Percentiles rank a stretch among this genome's conserved stretches.
phyloP scores from a whole-genome alignment of 2,797 vertebrate genomes.

The Buceros bicornis region DNA sequence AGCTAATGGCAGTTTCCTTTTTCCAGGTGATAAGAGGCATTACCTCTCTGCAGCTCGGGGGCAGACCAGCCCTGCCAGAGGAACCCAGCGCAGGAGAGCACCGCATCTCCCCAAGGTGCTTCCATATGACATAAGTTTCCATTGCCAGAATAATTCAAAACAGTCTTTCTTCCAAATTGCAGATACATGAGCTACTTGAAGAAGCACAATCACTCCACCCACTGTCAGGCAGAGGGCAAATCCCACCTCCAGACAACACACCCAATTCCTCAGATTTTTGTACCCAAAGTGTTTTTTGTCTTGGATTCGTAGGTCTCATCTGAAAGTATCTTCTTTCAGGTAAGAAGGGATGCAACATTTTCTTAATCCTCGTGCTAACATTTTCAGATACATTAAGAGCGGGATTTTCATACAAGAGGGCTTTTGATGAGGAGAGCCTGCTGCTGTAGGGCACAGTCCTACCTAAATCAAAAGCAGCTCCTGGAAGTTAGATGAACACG shows the following conservation, averaged over 20 bases:
- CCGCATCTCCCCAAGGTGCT: not conserved
- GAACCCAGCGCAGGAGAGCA: not conserved
- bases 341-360: not conserved
- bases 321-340: not conserved
- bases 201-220: not conserved
- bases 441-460: not conserved
- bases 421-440: not conserved
- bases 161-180: not conserved
- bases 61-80: not conserved
- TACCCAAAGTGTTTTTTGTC: not conserved
- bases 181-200: not conserved
- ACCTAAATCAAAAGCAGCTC: not conserved
- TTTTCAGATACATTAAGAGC: not conserved
- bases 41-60: slow-evolving; percentile 26
- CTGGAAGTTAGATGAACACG: not conserved
- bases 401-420: not conserved
- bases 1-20: not conserved
- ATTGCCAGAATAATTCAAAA: not conserved
- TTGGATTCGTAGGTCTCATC: not conserved
- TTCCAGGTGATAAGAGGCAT: not conserved
- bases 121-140: not conserved
- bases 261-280: not conserved
- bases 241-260: not conserved
- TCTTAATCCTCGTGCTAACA: not conserved
- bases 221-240: not conserved